Conservation (phyloP, 2,113 vertebrate genomes). For the Aegithalos caudatus region DNA sequence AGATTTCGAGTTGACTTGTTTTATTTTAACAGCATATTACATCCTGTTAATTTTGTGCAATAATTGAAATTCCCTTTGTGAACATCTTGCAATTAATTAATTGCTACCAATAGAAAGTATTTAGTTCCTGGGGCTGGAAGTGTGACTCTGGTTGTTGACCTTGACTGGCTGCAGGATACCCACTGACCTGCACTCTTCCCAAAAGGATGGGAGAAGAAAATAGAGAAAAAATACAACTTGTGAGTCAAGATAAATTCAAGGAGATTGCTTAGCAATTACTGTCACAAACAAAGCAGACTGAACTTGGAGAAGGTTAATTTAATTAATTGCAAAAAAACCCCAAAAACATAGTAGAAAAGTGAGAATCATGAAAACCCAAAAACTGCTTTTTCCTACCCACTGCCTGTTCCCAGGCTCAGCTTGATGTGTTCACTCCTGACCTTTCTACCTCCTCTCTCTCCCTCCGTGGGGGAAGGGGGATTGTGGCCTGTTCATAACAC, state of each 20-base stretch:
- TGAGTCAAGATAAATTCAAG: background rate
- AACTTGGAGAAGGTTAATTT: background rate
- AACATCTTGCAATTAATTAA: background rate
- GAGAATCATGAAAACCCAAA: background rate
- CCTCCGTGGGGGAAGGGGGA: fast-evolving
- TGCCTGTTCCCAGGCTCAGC: background rate
- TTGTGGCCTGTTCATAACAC: background rate
- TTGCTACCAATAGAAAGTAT: background rate
- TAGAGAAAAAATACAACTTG: background rate
- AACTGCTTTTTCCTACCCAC: fast-evolving
- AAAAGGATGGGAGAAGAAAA: background rate
- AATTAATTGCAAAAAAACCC: background rate
- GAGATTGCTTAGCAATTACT: background rate
- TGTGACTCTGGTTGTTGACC: background rate
- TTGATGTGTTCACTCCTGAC: background rate
- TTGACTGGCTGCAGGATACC: background rate
- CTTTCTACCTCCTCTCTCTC: background rate
- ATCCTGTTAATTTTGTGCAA: background rate
- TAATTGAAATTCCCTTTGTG: background rate
- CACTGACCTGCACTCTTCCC: background rate
- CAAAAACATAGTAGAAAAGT: background rate
- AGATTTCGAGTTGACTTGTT: background rate
- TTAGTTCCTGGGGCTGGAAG: background rate
- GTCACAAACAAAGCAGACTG: background rate
- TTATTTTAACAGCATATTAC: background rate